Percentiles rank a stretch among this genome's conserved stretches.
Evolutionary conservation across 2,888 invertebrate species (phyloP).

Genomic region (Stenoptilia bipunctidactyla): DNA sequence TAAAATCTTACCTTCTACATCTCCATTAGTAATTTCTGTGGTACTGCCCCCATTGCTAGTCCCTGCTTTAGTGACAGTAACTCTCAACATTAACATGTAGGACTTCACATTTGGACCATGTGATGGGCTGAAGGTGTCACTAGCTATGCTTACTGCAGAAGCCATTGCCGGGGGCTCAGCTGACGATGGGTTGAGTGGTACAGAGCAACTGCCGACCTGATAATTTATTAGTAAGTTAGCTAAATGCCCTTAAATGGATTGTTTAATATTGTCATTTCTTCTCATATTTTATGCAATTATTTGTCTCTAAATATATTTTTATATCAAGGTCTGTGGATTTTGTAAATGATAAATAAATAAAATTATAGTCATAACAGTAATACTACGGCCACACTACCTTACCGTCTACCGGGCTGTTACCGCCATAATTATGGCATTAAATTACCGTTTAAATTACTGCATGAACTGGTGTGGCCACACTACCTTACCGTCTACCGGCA

Average conservation of each 20-base stretch:
- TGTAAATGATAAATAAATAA: too few relatives aligned
- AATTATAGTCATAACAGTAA: too few relatives aligned
- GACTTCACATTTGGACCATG: conserved; percentile 87
- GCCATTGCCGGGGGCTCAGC: conserved; percentile 76
- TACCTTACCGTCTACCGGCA: too few relatives aligned
- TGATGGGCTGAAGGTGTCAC: conserved; percentile 84
- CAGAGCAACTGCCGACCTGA: conserved; percentile 78
- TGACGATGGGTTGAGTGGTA: conserved; percentile 79
- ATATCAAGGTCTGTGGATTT: too few relatives aligned
- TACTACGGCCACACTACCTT: too few relatives aligned
- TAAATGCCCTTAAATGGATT: too few relatives aligned
- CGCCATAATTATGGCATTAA: too few relatives aligned
- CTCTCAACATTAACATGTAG: conserved; percentile 83
- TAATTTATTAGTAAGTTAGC: background rate
- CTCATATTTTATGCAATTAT: too few relatives aligned
- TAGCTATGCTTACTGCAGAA: conserved; percentile 87
- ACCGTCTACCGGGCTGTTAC: too few relatives aligned
- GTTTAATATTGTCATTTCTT: too few relatives aligned
- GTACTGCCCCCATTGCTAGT: conserved; percentile 33
- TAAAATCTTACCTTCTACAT: conserved; percentile 62
- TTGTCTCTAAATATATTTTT: conserved; percentile 8
- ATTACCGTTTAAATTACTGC: too few relatives aligned
- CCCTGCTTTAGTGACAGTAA: conserved; percentile 59
- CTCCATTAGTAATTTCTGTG: conserved; percentile 63
- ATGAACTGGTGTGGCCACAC: too few relatives aligned